Conservation (phyloP, 2,797 vertebrate genomes). For the Mastacembelus armatus region DNA sequence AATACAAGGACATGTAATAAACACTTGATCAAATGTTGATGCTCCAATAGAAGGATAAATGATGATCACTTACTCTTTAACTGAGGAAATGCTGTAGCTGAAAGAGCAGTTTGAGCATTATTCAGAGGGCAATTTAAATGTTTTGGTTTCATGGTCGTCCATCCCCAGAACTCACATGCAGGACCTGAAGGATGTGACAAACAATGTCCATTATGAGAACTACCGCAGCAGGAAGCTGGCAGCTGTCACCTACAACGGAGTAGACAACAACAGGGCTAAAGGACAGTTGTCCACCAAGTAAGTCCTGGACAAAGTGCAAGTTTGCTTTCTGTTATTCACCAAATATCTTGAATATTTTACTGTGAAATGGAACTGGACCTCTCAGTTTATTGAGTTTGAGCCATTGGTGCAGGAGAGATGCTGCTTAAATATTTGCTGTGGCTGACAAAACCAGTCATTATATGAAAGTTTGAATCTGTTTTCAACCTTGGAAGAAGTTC, state of each 20-base stretch:
- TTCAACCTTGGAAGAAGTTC: too few species aligned
- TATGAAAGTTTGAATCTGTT: background rate
- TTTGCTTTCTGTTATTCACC: background rate
- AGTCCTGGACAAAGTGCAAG: conserved; percentile 61
- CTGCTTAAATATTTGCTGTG: background rate
- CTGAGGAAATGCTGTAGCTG: accelerated
- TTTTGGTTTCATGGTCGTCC: background rate
- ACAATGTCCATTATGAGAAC: conserved; percentile 99
- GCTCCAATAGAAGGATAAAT: background rate
- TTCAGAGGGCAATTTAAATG: background rate
- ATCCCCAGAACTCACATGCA: conserved; percentile 96
- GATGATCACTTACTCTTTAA: background rate
- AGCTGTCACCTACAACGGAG: conserved; percentile 98
- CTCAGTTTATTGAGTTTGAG: too few species aligned
- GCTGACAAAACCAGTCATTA: background rate
- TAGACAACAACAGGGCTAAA: conserved; percentile 97
- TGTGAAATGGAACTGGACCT: too few species aligned
- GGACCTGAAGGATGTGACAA: conserved; percentile 98
- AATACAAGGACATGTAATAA: too few species aligned
- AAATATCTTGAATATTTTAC: too few species aligned
- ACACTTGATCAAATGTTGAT: too few species aligned
- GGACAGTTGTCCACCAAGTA: conserved; percentile 95
- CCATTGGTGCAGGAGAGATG: too few species aligned
- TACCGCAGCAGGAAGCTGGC: conserved; percentile 98
- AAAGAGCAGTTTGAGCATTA: background rate